Conservation (phyloP, 2,797 vertebrate genomes). For the Odontamblyopus rebecca region DNA sequence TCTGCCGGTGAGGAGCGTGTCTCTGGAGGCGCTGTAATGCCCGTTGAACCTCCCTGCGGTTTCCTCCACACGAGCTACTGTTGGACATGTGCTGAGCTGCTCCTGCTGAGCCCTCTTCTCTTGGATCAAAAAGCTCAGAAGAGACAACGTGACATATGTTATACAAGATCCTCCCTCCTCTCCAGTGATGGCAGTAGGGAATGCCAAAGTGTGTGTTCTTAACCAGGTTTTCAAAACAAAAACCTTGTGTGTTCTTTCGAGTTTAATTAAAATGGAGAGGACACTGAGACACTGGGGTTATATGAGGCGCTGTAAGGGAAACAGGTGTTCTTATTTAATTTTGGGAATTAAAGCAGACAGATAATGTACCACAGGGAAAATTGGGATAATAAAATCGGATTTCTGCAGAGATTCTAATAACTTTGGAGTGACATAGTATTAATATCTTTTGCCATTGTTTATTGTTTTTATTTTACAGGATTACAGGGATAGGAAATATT, state of each 20-base stretch:
- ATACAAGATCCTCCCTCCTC: background rate
- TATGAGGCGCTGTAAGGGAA: background rate
- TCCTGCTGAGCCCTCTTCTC: slow-evolving; percentile 15
- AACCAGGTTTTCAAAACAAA: background rate
- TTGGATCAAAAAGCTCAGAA: slow-evolving; percentile 10
- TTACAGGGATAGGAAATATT: too few relatives aligned
- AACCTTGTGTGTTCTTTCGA: background rate
- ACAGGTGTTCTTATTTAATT: background rate
- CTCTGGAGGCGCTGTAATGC: slow-evolving; percentile 20
- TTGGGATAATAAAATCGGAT: background rate
- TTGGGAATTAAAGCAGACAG: background rate
- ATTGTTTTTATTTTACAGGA: too few relatives aligned
- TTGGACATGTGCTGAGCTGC: slow-evolving; percentile 32
- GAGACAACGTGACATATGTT: background rate
- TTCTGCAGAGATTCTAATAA: background rate
- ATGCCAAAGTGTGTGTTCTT: background rate
- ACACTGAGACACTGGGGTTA: background rate
- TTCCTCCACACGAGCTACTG: slow-evolving; percentile 22
- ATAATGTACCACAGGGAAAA: background rate
- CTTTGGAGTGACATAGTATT: background rate
- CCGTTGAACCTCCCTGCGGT: slow-evolving; percentile 4
- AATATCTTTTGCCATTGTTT: too few relatives aligned
- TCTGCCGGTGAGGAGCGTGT: background rate
- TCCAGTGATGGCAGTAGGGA: background rate
- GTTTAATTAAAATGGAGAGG: background rate